Evolutionary conservation across 2,797 vertebrate genomes (phyloP).

Genomic region (Sparus aurata): DNA sequence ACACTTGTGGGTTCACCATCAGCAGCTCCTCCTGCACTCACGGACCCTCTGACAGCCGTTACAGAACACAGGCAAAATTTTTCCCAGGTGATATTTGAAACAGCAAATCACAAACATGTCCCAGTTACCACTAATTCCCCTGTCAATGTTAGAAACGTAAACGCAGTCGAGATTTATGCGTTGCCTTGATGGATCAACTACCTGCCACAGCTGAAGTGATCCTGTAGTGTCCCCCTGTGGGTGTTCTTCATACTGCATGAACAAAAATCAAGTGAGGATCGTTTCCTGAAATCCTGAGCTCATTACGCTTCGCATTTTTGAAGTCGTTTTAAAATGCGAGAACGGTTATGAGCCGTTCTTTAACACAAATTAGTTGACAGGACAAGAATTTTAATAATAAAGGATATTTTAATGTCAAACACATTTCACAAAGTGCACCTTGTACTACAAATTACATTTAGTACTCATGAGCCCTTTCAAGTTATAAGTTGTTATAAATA

Average conservation of each 20-base stretch:
- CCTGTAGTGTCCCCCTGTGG: slow-evolving; percentile 58
- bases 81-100: background rate
- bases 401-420: slow-evolving; percentile 45
- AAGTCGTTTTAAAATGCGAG: background rate
- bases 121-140: slow-evolving; percentile 20
- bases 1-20: background rate
- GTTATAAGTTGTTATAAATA: slow-evolving; percentile 1
- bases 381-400: slow-evolving; percentile 9
- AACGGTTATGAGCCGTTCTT: background rate
- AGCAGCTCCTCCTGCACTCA: background rate
- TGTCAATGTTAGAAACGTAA: background rate
- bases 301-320: too few species aligned
- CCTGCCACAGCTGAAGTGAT: background rate
- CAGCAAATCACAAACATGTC: slow-evolving; percentile 9
- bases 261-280: background rate
- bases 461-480: background rate
- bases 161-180: background rate
- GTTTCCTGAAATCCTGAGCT: background rate
- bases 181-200: background rate
- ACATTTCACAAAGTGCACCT: slow-evolving; percentile 33
- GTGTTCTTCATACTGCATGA: background rate
- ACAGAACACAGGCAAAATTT: background rate
- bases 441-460: background rate
- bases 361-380: slow-evolving; percentile 8
- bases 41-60: background rate